Percentiles rank a stretch among this genome's conserved stretches.
Conservation (phyloP, 2,888 invertebrate genomes). For the Drosophila borborema region DNA sequence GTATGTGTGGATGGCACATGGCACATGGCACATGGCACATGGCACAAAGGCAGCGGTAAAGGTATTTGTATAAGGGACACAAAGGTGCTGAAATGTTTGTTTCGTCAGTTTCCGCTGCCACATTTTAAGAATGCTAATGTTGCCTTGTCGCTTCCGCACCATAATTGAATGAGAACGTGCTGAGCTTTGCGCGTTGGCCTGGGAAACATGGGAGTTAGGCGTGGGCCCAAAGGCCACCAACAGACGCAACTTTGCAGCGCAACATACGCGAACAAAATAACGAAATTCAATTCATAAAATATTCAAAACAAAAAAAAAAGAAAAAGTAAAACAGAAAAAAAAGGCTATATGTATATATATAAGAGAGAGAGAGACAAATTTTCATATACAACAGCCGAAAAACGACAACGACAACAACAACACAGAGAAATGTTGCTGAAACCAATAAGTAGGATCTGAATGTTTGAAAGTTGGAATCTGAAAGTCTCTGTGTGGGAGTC, state of each 20-base stretch:
- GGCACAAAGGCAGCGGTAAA: background rate
- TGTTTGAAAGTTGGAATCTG: conserved; percentile 23
- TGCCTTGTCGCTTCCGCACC: conserved; percentile 61
- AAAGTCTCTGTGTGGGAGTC: conserved; percentile 33
- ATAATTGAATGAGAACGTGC: conserved; percentile 79
- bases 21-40: background rate
- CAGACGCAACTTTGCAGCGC: conserved; percentile 65
- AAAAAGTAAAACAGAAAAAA: conserved; percentile 27
- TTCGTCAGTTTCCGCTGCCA: conserved; percentile 69
- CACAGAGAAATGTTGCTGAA: conserved; percentile 33
- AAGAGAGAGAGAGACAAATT: conserved; percentile 29
- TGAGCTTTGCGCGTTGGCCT: conserved; percentile 36
- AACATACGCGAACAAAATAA: conserved; percentile 79
- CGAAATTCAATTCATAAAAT: conserved; percentile 80
- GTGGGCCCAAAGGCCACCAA: conserved; percentile 23
- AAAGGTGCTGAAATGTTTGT: conserved; percentile 75
- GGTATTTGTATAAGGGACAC: conserved; percentile 7
- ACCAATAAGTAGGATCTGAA: conserved; percentile 31
- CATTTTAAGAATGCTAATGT: conserved; percentile 74
- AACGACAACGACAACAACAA: conserved; percentile 7
- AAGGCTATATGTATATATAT: conserved; percentile 33
- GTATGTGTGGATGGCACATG: background rate
- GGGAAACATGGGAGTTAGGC: background rate
- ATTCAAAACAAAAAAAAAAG: conserved; percentile 59
- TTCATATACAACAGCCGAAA: conserved; percentile 36